These are phyloP conservation scores for Drosophila kuntzei DNA, from an alignment of 2,888 invertebrate species.

Conservation along the genomic window DNA sequence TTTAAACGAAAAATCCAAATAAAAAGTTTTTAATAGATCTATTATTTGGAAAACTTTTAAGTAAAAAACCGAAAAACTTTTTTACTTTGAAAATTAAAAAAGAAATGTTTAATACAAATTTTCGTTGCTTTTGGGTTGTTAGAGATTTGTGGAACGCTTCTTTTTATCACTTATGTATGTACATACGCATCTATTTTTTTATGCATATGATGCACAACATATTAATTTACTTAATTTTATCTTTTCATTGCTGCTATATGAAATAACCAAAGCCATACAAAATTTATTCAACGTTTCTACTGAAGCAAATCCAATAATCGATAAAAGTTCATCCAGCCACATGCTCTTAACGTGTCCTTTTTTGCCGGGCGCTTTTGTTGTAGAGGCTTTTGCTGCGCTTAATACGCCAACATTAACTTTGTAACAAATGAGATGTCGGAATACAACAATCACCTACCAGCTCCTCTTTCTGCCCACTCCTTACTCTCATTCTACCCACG, in stretches of 20 bases:
- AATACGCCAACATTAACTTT: conserved; percentile 82
- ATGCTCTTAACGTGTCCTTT: conserved; percentile 32
- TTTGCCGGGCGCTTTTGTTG: conserved; percentile 67
- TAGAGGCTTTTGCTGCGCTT: conserved; percentile 80
- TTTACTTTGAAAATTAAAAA: no score
- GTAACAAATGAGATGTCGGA: conserved; percentile 81
- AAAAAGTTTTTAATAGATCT: no score
- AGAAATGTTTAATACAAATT: no score
- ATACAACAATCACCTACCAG: conserved; percentile 76
- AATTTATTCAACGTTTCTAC: conserved; percentile 40
- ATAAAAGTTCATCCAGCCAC: conserved; percentile 64
- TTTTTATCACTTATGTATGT: no score
- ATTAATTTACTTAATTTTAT: no score
- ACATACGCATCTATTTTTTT: no score
- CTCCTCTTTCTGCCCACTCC: conserved; percentile 23
- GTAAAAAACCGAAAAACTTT: no score
- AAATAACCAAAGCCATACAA: not conserved
- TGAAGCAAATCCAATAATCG: conserved; percentile 75
- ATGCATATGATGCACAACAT: no score
- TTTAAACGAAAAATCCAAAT: no score
- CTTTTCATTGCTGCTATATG: conserved; percentile 3
- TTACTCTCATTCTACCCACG: conserved; percentile 18
- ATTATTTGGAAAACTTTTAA: no score
- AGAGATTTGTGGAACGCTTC: no score
- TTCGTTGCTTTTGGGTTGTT: no score